Base-by-base conservation (phyloP, 2,113 vertebrate species). In the Morphnarchus princeps region DNA sequence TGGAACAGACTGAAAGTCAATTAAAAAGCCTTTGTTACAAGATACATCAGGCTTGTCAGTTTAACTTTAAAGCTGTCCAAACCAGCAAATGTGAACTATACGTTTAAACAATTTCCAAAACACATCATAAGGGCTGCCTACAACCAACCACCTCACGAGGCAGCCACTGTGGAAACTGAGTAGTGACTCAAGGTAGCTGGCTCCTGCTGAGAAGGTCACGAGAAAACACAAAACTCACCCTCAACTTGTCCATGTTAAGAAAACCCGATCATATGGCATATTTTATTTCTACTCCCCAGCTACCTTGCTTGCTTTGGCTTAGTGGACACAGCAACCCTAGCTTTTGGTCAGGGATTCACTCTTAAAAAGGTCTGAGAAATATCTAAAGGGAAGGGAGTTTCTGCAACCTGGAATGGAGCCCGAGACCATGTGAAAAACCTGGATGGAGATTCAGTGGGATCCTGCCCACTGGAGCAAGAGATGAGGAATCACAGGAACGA, bases 1-100 rank as follows among this genome's bases (percentile, higher is more conserved):
- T 96, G 95, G 85, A 95, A 90, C 88, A 90, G 79, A 81, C 20
- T 90, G 78, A 77, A 93, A 95, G 87, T 58, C 91, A 94, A 91
- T 96, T 95, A 97, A 86, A 96, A 93, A 92, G 54, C 76, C 93
- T 89, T 82, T 82, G 62, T 76, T 93, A 94, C 34, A 26, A 92
- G 77, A 92, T 40, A 32, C 7, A 82, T 91, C 84, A 94, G 74
- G 45, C 47, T 63, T 81, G 78, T 73, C 93, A 69, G 74, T 1
- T 87, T 73, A 76, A 89, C 61, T 93, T 95, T 85, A 87, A 91
- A 91, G 58, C 82, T 82, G 71, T 86, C 78, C 82, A 90, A 85
- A 93, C 9, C 31, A 38, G 77, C 78, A 49, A 78, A 89, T 0
- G 3, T n/a, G 42, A 95, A 63, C 84, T 55, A 19, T 29, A 62